Base-by-base conservation (phyloP, 2,797 vertebrate genomes). In the Urocyon cinereoargenteus region DNA sequence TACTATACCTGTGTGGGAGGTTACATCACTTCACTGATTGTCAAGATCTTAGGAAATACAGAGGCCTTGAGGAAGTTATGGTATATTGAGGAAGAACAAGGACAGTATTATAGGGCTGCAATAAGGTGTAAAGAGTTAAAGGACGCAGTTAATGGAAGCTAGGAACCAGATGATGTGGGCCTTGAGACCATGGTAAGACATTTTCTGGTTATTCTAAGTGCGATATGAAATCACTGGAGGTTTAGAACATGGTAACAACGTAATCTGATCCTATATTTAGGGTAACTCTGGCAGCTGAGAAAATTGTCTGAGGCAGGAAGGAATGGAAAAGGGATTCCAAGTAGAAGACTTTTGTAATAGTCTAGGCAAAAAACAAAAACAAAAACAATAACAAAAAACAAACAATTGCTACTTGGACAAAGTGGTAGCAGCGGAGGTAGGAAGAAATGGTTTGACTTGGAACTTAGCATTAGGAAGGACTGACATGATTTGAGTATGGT, bases 181-280 rank as follows among this genome's bases (percentile, higher is more conserved):
- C 24, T 95, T 93, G 15, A 81, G 72, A 85, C 49, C 26, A 78
- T 22, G 45, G 19, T 77, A 94, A 91, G 59, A 89, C n/a, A 91
- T 88, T 91, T 51, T 57, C 59, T 89, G 84, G 57, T 49, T 85
- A 77, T 82, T 93, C 64, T 81, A 84, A 96, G 72, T 61, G 36
- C 79, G 28, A 55, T 68, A 2, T 70, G 51, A 88, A 91, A 85
- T 61, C 1, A 0, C 4, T 84, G 51, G 57, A 88, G 26, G 31
- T 89, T 93, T 73, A 85, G 72, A 82, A 86, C 24, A 77, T 31
- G 13, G 34, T 31, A 68, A 24, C 93, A 51, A 61, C 64, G 70
- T 49, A 59, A 66, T 81, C 3, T 57, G 72, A 66, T 51, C 85
- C 55, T 96, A 28, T 51, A 24, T 51, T 51, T 77, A 81, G 81